Conservation (phyloP, 2,113 vertebrate genomes). For the Struthio camelus region DNA sequence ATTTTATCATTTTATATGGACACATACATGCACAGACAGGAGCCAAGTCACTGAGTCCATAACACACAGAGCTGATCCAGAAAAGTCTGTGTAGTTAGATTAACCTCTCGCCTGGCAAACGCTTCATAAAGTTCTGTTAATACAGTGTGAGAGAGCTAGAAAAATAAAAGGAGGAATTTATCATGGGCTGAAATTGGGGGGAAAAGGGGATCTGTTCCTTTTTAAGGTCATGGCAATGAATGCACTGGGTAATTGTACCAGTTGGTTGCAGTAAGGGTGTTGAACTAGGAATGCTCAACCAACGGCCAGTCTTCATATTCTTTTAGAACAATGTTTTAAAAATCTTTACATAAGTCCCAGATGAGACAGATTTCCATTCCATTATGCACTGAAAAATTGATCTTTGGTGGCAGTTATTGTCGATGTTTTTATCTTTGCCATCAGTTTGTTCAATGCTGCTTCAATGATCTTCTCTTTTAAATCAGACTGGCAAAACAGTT, state of each 20-base stretch:
- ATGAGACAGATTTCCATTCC: background rate
- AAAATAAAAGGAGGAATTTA: constrained; percentile 38
- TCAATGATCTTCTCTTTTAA: background rate
- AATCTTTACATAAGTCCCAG: background rate
- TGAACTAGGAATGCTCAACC: background rate
- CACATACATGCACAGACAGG: background rate
- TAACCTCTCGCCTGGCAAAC: constrained; percentile 54
- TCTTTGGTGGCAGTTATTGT: constrained; percentile 6
- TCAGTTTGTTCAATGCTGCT: background rate
- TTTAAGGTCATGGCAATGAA: constrained; percentile 1
- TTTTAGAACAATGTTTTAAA: constrained; percentile 7
- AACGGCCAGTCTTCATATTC: background rate
- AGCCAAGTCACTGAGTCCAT: constrained; percentile 18
- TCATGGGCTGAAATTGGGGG: background rate
- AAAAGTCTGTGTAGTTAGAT: constrained; percentile 65
- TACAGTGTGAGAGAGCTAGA: constrained; percentile 20
- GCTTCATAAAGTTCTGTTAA: constrained; percentile 45
- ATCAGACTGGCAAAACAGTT: background rate
- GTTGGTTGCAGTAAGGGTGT: background rate
- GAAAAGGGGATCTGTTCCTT: background rate
- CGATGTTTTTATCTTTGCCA: constrained; percentile 19
- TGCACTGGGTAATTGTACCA: background rate
- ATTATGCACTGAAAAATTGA: background rate
- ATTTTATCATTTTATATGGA: constrained; percentile 1
- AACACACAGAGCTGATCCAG: constrained; percentile 55